A percentile compares a stretch with the other conserved stretches of the same genome.
Evolutionary conservation across 2,113 vertebrate genomes (phyloP).

Genomic region (Urocynchramus pylzowi): DNA sequence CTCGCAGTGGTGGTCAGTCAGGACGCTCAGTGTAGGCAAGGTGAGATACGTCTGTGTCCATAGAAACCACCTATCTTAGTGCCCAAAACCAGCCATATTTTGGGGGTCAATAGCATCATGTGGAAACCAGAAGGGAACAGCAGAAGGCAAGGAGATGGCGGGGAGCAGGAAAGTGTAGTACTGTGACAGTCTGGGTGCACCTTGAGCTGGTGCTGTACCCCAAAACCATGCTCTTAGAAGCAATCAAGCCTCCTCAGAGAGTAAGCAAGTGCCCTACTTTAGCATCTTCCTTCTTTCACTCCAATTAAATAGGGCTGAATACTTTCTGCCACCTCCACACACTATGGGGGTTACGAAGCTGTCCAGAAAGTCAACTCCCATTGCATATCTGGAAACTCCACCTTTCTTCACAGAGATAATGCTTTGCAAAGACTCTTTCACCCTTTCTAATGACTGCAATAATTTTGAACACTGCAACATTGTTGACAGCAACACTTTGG

Average conservation of each 20-base stretch:
- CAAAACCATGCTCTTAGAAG: background rate
- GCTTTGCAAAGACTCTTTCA: accelerated
- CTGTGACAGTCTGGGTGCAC: background rate
- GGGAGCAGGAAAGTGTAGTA: background rate
- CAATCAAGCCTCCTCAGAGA: background rate
- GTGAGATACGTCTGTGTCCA: accelerated
- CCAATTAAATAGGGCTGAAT: background rate
- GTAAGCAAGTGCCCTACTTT: background rate
- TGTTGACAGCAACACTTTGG: background rate
- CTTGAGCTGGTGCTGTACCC: background rate
- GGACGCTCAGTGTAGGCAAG: background rate
- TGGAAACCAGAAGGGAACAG: background rate
- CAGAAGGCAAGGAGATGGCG: background rate
- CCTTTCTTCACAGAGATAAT: background rate
- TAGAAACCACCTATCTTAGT: background rate
- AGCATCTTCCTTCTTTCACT: background rate
- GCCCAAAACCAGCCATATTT: background rate
- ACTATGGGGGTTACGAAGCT: background rate
- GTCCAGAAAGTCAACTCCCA: background rate
- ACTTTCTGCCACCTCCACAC: background rate
- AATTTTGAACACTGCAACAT: background rate
- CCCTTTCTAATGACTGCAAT: background rate
- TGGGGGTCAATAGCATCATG: background rate
- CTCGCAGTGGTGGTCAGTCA: background rate
- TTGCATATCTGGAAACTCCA: background rate